Evolutionary conservation across 2,888 invertebrate genomes (phyloP).

Genomic region (Polydrusus tereticollis): DNA sequence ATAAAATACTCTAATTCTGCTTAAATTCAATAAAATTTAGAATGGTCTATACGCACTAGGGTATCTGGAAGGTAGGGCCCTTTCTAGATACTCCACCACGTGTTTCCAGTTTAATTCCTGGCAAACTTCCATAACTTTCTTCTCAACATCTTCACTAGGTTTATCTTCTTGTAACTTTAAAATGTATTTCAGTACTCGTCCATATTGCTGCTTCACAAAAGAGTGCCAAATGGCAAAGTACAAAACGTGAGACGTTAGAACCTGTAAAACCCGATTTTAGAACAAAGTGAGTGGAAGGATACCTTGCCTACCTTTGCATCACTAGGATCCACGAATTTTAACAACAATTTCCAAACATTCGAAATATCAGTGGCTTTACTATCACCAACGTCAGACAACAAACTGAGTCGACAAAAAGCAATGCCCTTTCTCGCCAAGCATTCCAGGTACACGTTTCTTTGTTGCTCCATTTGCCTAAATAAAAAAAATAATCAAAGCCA

Average conservation of each 20-base stretch:
- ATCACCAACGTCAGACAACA: conserved; percentile 62
- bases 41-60: conserved; percentile 80
- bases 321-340: conserved; percentile 84
- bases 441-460: conserved; percentile 84
- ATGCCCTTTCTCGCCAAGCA: conserved; percentile 83
- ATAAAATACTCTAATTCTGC: conserved; percentile 11
- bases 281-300: background rate
- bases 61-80: conserved; percentile 76
- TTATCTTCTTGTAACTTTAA: conserved; percentile 86
- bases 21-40: conserved; percentile 64
- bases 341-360: conserved; percentile 76
- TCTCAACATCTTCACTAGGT: conserved; percentile 79
- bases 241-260: conserved; percentile 68
- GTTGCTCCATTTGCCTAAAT: conserved; percentile 79
- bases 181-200: conserved; percentile 83
- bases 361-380: conserved; percentile 73
- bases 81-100: conserved; percentile 71
- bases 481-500: background rate
- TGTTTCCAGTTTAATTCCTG: conserved; percentile 80
- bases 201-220: conserved; percentile 82
- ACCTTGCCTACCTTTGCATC: conserved; percentile 78
- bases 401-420: conserved; percentile 76
- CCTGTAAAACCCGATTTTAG: conserved; percentile 47
- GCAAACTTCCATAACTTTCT: conserved; percentile 76
- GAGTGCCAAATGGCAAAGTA: conserved; percentile 89